Base-by-base conservation (phyloP, 2,888 invertebrate genomes). In the Lasioglossum lativentre region DNA sequence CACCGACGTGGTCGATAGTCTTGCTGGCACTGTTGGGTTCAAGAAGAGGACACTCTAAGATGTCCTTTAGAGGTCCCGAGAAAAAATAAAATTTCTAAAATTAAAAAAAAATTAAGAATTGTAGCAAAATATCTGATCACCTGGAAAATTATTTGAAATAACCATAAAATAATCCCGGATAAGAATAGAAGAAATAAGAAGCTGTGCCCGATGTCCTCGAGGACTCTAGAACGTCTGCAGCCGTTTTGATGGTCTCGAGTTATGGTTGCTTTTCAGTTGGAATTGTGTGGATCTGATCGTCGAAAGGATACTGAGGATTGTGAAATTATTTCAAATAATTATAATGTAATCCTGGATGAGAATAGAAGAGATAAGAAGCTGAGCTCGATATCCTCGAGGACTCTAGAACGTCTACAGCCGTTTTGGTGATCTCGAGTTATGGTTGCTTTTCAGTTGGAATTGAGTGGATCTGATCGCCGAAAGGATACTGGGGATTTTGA, bases 1-100 rank as follows among this genome's bases (percentile, higher is more conserved):
- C 93, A 94, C 91, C 30, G 80, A 77, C 59, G 82, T 78, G 66
- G 72, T 79, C 82, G 71, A 84, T 85, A 80, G n/a, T 81, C 82
- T 73, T 68, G 56, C 47, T 14, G 27, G 52, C 42, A 59, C 12
- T 47, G 45, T 1, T 68, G 73, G n/a, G 1, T 52, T 76, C 27
- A 47, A 40, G 40, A 27, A 59, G 73, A 77, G 70, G 76, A 34
- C 16, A 40, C n/a, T n/a, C 23, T 0, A 14, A 40, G 14, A 12
- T 4, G 6, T 40, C n/a, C n/a, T 40, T 70, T 0, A 4, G 5
- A 2, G 14, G n/a, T 4, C 40, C n/a, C 1, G 4, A 12, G n/a
- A 4, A 14, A 70, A n/a, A n/a, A n/a, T n/a, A n/a, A n/a, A n/a
- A 14, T 70, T 23, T 1, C 1, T 40, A 0, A 40, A 40, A 40